Evolutionary conservation across 2,888 invertebrate genomes (phyloP).

Genomic region (Protonemura montana): DNA sequence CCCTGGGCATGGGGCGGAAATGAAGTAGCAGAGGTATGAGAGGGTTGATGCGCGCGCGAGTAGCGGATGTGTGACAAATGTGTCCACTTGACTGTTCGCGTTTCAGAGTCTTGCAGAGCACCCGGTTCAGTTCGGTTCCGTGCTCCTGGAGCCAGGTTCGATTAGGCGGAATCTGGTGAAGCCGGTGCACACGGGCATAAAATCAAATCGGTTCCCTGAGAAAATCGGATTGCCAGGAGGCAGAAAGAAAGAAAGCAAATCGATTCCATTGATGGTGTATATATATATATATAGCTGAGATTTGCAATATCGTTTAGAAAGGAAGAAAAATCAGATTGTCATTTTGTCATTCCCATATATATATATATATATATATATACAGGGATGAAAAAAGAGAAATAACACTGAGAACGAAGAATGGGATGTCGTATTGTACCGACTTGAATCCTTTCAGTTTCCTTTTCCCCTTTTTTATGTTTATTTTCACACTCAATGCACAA

Average conservation of each 20-base stretch:
- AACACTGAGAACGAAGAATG: neutral
- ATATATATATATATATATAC: too few species aligned
- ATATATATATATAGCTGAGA: neutral
- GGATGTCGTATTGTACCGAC: constrained; percentile 17
- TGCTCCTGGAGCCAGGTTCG: neutral
- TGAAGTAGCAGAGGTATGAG: neutral
- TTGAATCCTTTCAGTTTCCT: neutral
- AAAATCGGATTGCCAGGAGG: constrained; percentile 41
- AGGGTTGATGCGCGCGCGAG: neutral
- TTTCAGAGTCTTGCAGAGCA: neutral
- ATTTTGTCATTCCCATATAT: constrained; percentile 3
- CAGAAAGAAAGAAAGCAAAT: constrained; percentile 34
- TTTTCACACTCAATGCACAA: constrained; percentile 22
- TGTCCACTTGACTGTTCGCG: neutral
- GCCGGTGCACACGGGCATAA: constrained; percentile 42
- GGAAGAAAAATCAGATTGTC: constrained; percentile 35
- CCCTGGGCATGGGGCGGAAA: neutral
- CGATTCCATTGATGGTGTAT: constrained; percentile 37
- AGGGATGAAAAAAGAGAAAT: constrained; percentile 1
- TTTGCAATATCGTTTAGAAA: constrained; percentile 37
- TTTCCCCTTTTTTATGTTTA: constrained; percentile 21
- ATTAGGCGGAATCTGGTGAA: neutral
- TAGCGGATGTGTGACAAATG: constrained; percentile 1
- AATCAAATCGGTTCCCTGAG: constrained; percentile 43
- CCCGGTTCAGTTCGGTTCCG: neutral